These are phyloP conservation scores for Nudaria mundana DNA, from an alignment of 2,888 invertebrate genomes.

Conservation along the genomic window DNA sequence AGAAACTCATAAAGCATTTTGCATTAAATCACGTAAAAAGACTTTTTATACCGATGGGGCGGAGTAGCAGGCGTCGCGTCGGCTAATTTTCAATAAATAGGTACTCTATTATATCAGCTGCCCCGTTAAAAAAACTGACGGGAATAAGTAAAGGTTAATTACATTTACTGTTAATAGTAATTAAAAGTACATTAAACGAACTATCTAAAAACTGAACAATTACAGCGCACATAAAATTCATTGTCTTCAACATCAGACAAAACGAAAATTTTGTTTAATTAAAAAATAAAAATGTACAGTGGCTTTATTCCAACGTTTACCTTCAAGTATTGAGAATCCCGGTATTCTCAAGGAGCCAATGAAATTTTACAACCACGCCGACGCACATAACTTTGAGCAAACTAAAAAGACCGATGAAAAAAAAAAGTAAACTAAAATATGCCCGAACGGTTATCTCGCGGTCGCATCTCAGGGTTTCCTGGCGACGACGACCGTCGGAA, in stretches of 20 bases:
- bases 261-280: no score
- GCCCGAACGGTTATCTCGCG: conserved; percentile 39
- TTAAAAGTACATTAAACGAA: no score
- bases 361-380: conserved; percentile 55
- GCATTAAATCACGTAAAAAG: no score
- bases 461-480: conserved; percentile 54
- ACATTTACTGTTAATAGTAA: no score
- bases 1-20: no score
- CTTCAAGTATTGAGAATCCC: conserved; percentile 40
- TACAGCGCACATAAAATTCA: conserved; percentile 4
- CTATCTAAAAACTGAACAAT: conserved; percentile 5
- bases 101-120: no score
- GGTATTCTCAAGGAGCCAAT: conserved; percentile 46
- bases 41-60: no score
- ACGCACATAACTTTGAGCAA: conserved; percentile 47
- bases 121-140: no score
- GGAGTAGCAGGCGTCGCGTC: no score
- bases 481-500: conserved; percentile 45
- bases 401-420: conserved; percentile 39
- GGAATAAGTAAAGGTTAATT: no score
- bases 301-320: conserved; percentile 47
- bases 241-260: neutral
- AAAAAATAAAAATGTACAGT: conserved; percentile 39
- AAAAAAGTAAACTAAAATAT: conserved; percentile 31
- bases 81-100: no score